Percentiles rank a stretch among this genome's conserved stretches.
phyloP scores from a whole-genome alignment of 2,797 vertebrate species.

The Peromyscus nudipes region DNA sequence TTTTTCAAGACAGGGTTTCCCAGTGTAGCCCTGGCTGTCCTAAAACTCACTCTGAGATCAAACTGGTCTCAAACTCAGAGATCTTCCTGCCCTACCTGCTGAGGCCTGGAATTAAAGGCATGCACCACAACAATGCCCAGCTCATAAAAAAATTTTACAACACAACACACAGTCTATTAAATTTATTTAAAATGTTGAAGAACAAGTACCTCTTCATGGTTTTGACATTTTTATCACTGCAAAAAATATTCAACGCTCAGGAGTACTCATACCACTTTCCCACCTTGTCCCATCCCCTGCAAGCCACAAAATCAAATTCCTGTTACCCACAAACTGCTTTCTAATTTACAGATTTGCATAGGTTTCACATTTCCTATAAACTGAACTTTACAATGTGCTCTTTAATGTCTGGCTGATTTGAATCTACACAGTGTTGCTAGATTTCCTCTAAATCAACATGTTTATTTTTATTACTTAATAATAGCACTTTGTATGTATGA shows the following conservation, averaged over 20 bases:
- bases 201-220: not conserved
- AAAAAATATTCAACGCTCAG: not conserved
- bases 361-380: conserved; percentile 14
- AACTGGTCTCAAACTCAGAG: not conserved
- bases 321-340: not conserved
- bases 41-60: not conserved
- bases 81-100: not conserved
- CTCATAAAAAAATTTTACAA: not conserved
- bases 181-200: not conserved
- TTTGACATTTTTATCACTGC: not conserved
- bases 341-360: not conserved
- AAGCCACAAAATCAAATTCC: not conserved
- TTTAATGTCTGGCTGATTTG: not conserved
- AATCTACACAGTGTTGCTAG: not conserved
- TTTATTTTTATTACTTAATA: conserved; percentile 8
- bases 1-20: not conserved
- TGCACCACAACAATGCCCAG: not conserved
- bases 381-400: not conserved
- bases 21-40: not conserved
- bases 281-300: fast-evolving
- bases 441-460: not conserved
- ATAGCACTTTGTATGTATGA: not conserved
- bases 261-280: not conserved
- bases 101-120: not conserved
- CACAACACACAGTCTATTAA: not conserved